phyloP scores from a whole-genome alignment of 92 coral and sea anemone genomes.

The Pocillopora meandrina region DNA sequence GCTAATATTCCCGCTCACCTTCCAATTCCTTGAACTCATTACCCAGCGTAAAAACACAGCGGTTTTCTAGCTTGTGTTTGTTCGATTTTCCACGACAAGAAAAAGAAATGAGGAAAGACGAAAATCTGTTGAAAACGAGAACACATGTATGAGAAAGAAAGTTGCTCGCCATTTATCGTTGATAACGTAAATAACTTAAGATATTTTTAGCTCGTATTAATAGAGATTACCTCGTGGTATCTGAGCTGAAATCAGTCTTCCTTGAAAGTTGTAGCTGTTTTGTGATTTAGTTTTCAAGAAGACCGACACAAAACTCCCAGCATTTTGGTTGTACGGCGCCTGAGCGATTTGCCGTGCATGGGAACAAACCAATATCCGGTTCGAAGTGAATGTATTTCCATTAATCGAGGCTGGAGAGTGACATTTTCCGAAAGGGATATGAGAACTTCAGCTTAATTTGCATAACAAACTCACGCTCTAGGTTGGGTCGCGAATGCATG shows the following conservation, averaged over 20 bases:
- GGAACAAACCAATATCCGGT: constrained; percentile 22
- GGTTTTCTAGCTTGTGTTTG: background rate
- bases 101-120: too few species aligned
- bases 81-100: background rate
- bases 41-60: background rate
- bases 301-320: background rate
- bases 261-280: background rate
- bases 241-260: background rate
- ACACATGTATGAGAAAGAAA: background rate
- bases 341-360: background rate
- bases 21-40: constrained; percentile 33
- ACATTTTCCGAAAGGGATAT: constrained; percentile 6
- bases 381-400: constrained; percentile 2
- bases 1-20: background rate
- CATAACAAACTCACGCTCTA: constrained; percentile 16
- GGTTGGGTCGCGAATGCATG: background rate
- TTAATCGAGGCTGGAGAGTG: constrained; percentile 33
- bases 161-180: constrained; percentile 3
- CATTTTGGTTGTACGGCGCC: background rate
- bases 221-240: background rate
- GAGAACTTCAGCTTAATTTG: constrained; percentile 14
- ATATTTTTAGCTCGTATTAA: background rate
- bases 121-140: background rate
- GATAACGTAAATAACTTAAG: background rate
- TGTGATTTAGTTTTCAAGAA: background rate